Base-by-base conservation (phyloP, 2,797 vertebrate species). In the Microctenopoma steveboyesi region DNA sequence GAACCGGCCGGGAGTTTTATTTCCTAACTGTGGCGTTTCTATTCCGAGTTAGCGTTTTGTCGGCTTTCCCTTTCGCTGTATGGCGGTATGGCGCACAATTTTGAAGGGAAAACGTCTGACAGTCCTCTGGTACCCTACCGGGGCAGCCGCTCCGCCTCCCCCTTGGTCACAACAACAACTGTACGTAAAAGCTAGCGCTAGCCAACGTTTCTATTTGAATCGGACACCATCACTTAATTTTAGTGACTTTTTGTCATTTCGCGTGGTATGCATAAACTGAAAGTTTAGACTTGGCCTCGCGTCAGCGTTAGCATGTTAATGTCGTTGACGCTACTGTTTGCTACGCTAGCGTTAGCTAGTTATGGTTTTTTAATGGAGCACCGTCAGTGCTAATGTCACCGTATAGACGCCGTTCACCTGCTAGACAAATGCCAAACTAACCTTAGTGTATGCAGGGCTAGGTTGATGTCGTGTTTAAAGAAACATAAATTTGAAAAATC, bases 21-120 rank as follows among this genome's bases (percentile, higher is more conserved):
- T 14, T 9, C 27, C 11, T 5, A 13, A 10, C n/a, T 28, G 22
- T 39, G 22, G 22, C 28, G 16, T 52, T 46, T 35, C 33, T n/a
- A 48, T 30, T 8, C 4, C 13, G 4, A 10, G 58, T 69, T 27
- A 12, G n/a, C 33, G 43, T 57, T 30, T 35, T 28, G 56, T 28
- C 37, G n/a, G 25, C 15, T 54, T 70, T 27, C 63, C 74, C 30
- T 72, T 68, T 81, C 7, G 66, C 73, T 67, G 67, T 78, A 7
- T 86, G 83, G 87, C 88, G 87, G 78, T 75, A 90, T 91, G 91
- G 88, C 91, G 90, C 88, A 90, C 88, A 86, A 83, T 91, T 89
- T 88, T 84, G 62, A 86, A 78, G 76, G 77, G 64, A 87, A 82
- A 84, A 64, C 85, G 86, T 86, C 86, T 90, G 84, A 88, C 86